Percentiles rank a stretch among this genome's conserved stretches.
phyloP scores from a whole-genome alignment of 2,888 invertebrate genomes.

The Leptopilina myrica region DNA sequence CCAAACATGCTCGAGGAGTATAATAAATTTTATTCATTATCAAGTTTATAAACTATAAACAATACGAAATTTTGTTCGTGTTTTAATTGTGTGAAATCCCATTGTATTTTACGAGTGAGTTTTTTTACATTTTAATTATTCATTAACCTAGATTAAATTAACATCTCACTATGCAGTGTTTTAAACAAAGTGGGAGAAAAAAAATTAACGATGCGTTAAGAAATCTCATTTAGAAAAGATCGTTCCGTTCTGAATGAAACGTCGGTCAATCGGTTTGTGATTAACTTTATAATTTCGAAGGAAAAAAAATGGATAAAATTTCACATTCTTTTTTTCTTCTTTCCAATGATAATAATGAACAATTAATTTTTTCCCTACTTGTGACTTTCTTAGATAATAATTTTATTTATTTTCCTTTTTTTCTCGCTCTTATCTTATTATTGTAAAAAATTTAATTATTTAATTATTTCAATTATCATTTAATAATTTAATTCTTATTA shows the following conservation, averaged over 20 bases:
- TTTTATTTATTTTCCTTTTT: not conserved
- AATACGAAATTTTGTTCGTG: not conserved
- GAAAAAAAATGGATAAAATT: not conserved
- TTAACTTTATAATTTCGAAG: not conserved
- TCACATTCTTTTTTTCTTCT: not conserved
- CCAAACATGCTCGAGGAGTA: too few species aligned
- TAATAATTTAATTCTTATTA: too few species aligned
- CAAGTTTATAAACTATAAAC: too few species aligned
- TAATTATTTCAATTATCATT: too few species aligned
- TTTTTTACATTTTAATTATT: not conserved
- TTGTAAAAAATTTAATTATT: too few species aligned
- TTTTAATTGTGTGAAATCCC: not conserved
- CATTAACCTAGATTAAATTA: constrained; percentile 26
- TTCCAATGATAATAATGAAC: not conserved
- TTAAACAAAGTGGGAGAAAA: constrained; percentile 19
- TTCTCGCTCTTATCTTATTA: not conserved
- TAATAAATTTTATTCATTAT: too few species aligned
- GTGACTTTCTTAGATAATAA: not conserved
- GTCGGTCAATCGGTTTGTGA: constrained; percentile 14
- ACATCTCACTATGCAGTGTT: not conserved
- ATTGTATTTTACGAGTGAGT: constrained; percentile 2
- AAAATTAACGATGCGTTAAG: constrained; percentile 12
- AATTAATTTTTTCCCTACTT: not conserved
- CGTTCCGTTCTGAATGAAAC: constrained; percentile 25
- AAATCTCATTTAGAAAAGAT: constrained; percentile 11